Base-by-base conservation (phyloP, 2,797 vertebrate genomes). In the Tolypeutes matacus region DNA sequence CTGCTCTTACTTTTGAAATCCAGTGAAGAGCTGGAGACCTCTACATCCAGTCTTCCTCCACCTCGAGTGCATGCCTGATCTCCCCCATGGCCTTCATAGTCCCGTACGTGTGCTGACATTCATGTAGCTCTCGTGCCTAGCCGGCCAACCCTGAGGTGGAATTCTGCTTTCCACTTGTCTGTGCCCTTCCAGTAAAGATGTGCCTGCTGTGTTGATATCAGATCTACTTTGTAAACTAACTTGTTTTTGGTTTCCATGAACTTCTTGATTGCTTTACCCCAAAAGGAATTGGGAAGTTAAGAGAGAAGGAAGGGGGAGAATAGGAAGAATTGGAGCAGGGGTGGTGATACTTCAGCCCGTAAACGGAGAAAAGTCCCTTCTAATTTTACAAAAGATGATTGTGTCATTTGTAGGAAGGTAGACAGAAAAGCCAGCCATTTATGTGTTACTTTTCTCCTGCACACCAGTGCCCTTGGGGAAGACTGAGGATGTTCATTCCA, bases 171-270 rank as follows among this genome's bases (percentile, higher is more conserved):
- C 91, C 18, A 2, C 1, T 17, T 11, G 21, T 58, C 86, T 34
- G 18, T 46, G 80, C 20, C 49, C 51, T 69, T 76, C 84, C 58
- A 4, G 2, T 17, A 70, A 83, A 73, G 29, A 46, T 20, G 51
- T 29, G 49, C 34, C 36, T 2, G 2, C 15, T 64, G 39, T 84
- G 46, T 80, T 86, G 72, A 1, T 34, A 14, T 46, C 29, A 53
- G 69, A 23, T 60, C 60, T 64, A 18, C 69, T 69, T 42, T 15
- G 49, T 64, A 96, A 86, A 21, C 46, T 5, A 10, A 51, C 15
- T 91, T 36, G 70, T 7, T 81, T 94, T 46, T 11, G 62, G 69
- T 89, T 53, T 69, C 93, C 76, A 9, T 72, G 83, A 83, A 89
- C 72, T 86, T 21, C 29, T 8, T 29, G 49, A 34, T 78, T 23